These are phyloP conservation scores for Crax fasciolata DNA, from an alignment of 2,797 vertebrate genomes.

Conservation along the genomic window DNA sequence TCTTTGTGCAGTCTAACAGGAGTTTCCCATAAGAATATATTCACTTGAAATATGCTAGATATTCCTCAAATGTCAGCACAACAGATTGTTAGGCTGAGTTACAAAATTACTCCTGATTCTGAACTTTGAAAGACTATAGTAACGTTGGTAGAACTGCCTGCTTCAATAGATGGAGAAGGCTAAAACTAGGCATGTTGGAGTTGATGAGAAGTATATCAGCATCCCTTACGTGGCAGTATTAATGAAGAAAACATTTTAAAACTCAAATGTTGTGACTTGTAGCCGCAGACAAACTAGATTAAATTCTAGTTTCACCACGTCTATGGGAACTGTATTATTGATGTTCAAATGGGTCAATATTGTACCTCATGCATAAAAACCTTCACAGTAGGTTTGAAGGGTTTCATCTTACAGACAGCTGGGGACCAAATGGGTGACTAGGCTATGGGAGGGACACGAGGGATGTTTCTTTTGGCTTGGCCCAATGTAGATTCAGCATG, in stretches of 20 bases:
- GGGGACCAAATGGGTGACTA: neutral
- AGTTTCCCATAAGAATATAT: neutral
- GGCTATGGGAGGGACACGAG: constrained; percentile 36
- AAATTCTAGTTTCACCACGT: neutral
- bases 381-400: neutral
- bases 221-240: accelerated
- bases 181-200: neutral
- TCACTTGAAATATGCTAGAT: neutral
- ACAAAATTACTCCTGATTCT: neutral
- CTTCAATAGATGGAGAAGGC: neutral
- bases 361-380: neutral
- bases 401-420: neutral
- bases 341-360: neutral
- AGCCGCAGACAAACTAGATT: neutral
- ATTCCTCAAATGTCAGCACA: neutral
- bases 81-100: neutral
- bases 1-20: neutral
- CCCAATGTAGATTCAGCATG: constrained; percentile 18
- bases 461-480: constrained; percentile 53
- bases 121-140: neutral
- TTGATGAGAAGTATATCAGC: neutral
- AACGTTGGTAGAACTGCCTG: neutral
- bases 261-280: neutral
- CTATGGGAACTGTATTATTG: neutral
- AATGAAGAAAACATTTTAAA: constrained; percentile 19